These are phyloP conservation scores for Thera britannica DNA, from an alignment of 2,888 invertebrate species.

Conservation along the genomic window DNA sequence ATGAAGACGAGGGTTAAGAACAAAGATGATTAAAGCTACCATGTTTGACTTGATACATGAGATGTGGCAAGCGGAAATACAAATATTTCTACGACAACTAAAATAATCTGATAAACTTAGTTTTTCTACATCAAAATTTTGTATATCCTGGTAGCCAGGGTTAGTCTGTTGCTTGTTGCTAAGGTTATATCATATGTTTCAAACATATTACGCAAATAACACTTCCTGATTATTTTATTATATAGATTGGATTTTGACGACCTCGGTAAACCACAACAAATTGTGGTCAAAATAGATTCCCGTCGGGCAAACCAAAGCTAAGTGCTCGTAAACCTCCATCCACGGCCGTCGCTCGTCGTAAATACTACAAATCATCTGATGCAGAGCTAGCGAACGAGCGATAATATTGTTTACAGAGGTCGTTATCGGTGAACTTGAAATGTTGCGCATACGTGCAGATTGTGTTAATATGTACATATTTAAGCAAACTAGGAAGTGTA, in stretches of 20 bases:
- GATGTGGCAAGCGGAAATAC: not conserved
- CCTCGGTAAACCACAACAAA: constrained; percentile 38
- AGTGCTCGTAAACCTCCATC: constrained; percentile 47
- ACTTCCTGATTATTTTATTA: constrained; percentile 41
- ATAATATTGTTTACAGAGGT: constrained; percentile 65
- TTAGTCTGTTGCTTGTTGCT: constrained; percentile 34
- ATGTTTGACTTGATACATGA: not conserved
- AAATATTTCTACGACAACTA: not conserved
- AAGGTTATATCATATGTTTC: constrained; percentile 32
- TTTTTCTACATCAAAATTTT: constrained; percentile 11
- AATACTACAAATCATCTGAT: constrained; percentile 52
- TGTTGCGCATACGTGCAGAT: constrained; percentile 62
- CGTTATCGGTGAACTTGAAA: constrained; percentile 78
- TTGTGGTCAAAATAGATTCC: constrained; percentile 42
- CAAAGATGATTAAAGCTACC: constrained; percentile 18
- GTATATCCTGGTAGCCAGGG: constrained; percentile 36
- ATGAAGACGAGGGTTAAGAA: constrained; percentile 14
- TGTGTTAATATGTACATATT: constrained; percentile 64
- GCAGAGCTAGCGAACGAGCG: constrained; percentile 53
- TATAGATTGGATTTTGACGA: constrained; percentile 39
- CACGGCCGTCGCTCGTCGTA: constrained; percentile 45
- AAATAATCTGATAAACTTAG: constrained; percentile 1
- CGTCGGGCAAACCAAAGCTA: constrained; percentile 40
- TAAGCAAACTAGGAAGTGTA: constrained; percentile 70
- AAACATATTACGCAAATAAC: constrained; percentile 38